Base-by-base conservation (phyloP, 2,888 invertebrate species). In the Macrophya alboannulata region DNA sequence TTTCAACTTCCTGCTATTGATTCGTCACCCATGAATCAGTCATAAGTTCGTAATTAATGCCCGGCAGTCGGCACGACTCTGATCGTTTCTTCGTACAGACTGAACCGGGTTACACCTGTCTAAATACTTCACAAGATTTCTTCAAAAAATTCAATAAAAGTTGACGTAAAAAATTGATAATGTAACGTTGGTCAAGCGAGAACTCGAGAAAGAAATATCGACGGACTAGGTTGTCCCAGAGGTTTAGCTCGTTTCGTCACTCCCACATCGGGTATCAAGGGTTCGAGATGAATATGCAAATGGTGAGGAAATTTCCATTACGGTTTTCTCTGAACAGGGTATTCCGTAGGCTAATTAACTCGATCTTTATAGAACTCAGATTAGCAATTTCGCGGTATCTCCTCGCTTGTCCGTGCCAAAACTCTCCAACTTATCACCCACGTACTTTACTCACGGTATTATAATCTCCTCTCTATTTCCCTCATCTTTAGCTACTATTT, bases 241-340 rank as follows among this genome's bases (percentile, higher is more conserved):
- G 72, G 21, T 55, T 51, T 8, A 55, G 31, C 15, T 51, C 77
- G 55, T 77, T 40, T 77, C 77, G 55, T 55, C n/a, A 77, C 17
- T 51, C 37, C 48, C 31, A 55, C 55, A 55, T 6, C 31, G 55
- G 48, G 48, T 81, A 59, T 45, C 43, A 45, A 45, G 72, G 72
- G 72, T 43, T 74, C 72, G 25, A 74, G 89, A 89, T 89, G 89
- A 91, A 91, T 91, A 91, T 91, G 90, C 89, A 91, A 90, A 90
- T 91, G 87, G 87, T 85, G 87, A 88, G 88, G 89, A 89, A 91
- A 89, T 90, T 91, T 88, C 87, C 88, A 86, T 87, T 86, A 87
- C 81, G 85, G 25, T n/a, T 76, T 31, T 74, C 40, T 5, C 51
- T 17, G 51, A 25, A 65, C 40, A 85, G 31, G 82, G 15, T 48